phyloP scores from a whole-genome alignment of 2,113 vertebrate species.

The Leuciscus idus region DNA sequence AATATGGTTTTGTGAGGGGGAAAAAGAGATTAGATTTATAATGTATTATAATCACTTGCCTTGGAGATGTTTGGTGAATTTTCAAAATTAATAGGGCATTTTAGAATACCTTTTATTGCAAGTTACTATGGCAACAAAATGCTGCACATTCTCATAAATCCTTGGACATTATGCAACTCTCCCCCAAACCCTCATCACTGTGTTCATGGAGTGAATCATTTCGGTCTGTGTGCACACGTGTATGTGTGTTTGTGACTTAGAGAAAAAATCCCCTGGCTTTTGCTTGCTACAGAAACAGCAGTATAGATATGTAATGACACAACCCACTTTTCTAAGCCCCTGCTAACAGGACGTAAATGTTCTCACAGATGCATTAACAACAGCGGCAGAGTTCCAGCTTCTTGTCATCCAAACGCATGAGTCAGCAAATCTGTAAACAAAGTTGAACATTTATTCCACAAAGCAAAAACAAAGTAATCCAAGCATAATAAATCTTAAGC shows the following conservation, averaged over 20 bases:
- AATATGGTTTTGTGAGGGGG: not conserved
- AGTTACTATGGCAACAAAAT: slow-evolving; percentile 54
- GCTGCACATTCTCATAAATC: slow-evolving; percentile 29
- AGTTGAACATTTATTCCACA: not conserved
- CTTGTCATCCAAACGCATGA: not conserved
- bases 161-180: slow-evolving; percentile 22
- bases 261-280: not conserved
- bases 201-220: slow-evolving; percentile 37
- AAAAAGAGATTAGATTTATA: slow-evolving; percentile 4
- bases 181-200: slow-evolving; percentile 6
- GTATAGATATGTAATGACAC: not conserved
- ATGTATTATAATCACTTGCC: slow-evolving; percentile 39
- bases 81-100: slow-evolving; percentile 42
- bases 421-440: slow-evolving; percentile 19
- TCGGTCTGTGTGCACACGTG: not conserved
- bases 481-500: not conserved
- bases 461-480: slow-evolving; percentile 14
- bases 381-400: slow-evolving; percentile 6
- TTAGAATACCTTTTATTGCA: slow-evolving; percentile 40
- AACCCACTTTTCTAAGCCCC: not conserved
- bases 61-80: slow-evolving; percentile 25
- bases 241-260: slow-evolving; percentile 7
- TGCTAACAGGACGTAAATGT: not conserved
- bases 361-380: not conserved
- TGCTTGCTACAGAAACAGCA: not conserved